Evolutionary conservation across 2,888 invertebrate species (phyloP).

Genomic region (Selenia dentaria): DNA sequence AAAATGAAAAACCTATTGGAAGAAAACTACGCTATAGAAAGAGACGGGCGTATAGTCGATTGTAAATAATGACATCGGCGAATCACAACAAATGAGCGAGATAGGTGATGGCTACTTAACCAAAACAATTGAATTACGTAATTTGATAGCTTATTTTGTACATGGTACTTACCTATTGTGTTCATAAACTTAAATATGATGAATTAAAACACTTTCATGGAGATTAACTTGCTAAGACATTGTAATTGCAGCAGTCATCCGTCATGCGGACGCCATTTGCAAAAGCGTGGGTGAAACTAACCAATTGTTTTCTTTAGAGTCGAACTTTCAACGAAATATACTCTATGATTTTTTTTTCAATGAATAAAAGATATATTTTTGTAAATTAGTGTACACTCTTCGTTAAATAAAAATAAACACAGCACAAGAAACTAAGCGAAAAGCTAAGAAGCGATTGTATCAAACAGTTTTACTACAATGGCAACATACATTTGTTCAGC

Average conservation of each 20-base stretch:
- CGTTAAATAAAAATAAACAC: too few relatives aligned
- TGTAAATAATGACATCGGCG: slow-evolving; percentile 78
- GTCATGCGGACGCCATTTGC: slow-evolving; percentile 77
- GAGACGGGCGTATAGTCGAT: slow-evolving; percentile 71
- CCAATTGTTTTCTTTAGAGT: not conserved
- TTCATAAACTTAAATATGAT: slow-evolving; percentile 20
- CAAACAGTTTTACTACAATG: not conserved
- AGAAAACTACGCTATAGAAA: slow-evolving; percentile 72
- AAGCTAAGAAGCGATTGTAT: too few relatives aligned
- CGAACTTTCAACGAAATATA: too few relatives aligned
- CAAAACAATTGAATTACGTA: slow-evolving; percentile 60
- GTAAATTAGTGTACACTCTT: too few relatives aligned
- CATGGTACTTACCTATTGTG: slow-evolving; percentile 45
- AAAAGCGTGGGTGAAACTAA: slow-evolving; percentile 36
- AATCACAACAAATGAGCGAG: slow-evolving; percentile 80
- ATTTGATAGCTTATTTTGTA: slow-evolving; percentile 33
- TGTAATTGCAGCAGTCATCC: slow-evolving; percentile 59
- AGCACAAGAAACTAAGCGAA: too few relatives aligned
- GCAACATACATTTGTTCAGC: not conserved
- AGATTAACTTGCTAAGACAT: slow-evolving; percentile 47
- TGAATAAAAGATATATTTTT: too few relatives aligned
- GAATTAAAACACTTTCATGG: slow-evolving; percentile 27
- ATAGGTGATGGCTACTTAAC: slow-evolving; percentile 52
- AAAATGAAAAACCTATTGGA: slow-evolving; percentile 80
- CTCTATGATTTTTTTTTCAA: too few relatives aligned